Base-by-base conservation (phyloP, 2,113 vertebrate species). In the Bostrychus sinensis region DNA sequence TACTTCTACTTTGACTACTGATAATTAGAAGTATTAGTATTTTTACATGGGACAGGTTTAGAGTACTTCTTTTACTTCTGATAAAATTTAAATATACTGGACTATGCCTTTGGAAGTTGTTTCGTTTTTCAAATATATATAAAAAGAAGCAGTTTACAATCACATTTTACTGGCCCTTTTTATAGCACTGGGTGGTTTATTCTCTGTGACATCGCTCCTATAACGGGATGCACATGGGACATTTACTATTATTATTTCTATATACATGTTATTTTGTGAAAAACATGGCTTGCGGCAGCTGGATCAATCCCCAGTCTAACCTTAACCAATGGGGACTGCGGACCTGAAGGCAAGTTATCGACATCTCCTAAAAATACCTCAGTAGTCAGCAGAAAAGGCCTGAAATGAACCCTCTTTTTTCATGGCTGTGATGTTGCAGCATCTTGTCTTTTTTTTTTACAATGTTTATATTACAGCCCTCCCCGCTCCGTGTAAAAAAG, bases 341-440 rank as follows among this genome's bases (percentile, higher is more conserved):
- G 20, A 48, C 45, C 20, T 25, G 20, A 23, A 48, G 45, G 45
- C 20, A 48, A 22, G 20, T 48, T 48, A 48, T 48, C 22, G 45
- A 48, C 22, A 48, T 5, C 11, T 48, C 45, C 22, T 34, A 23
- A 23, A 48, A 48, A 48, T 23, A 23, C 45, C 20, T 13, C 45
- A 25, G 19, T 13, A 48, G 19, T 48, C 45, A 23, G 22, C 45
- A 5, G 10, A 13, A 48, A 48, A 45, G n/a, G 20, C 42, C 17
- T 12, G 19, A 19, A 11, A 7, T 22, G 19, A 48, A 48, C 45
- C 45, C 22, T 13, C 4, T 13, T 14, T 30, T 30, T 4, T 30
- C 7, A 4, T 4, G 7, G 7, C 4, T 30, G 30, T 3, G 7
- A 48, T 25, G 45, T 13, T 45, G n/a, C 11, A 7, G n/a, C 5